Evolutionary conservation across 2,797 vertebrate species (phyloP), one percentile per base, ranked within the genome.

Genomic region (Scyliorhinus canicula): DNA sequence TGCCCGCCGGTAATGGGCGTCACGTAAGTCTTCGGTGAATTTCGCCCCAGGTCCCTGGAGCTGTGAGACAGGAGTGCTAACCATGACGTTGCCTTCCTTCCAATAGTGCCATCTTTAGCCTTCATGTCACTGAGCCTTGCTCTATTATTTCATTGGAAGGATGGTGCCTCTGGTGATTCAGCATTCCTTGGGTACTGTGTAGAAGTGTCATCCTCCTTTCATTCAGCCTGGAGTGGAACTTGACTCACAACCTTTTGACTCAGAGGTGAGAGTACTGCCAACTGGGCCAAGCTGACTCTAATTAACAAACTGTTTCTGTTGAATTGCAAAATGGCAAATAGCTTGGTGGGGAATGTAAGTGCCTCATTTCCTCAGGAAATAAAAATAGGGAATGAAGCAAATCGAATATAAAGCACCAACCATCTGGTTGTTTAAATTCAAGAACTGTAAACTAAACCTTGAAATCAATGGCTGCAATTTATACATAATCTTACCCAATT

Each of bases 1-100:
- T n/a, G n/a, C n/a, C n/a, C n/a, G n/a, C n/a, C n/a, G n/a, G n/a
- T n/a, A n/a, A n/a, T n/a, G n/a, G n/a, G n/a, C n/a, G n/a, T n/a
- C n/a, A n/a, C n/a, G n/a, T n/a, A n/a, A n/a, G n/a, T n/a, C n/a
- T n/a, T n/a, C n/a, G n/a, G n/a, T n/a, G n/a, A n/a, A n/a, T n/a
- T n/a, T n/a, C n/a, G n/a, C n/a, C n/a, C n/a, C n/a, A n/a, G n/a
- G n/a, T n/a, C n/a, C n/a, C n/a, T n/a, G n/a, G n/a, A n/a, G n/a
- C n/a, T n/a, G n/a, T n/a, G n/a, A n/a, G n/a, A n/a, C n/a, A n/a
- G n/a, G n/a, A n/a, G n/a, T n/a, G n/a, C n/a, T n/a, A n/a, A n/a
- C n/a, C n/a, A n/a, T n/a, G n/a, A n/a, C n/a, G n/a, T n/a, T 79
- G 77, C n/a, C 47, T 82, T 82, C 77, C 77, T 82, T 82, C 77